phyloP scores from a whole-genome alignment of 2,113 vertebrate species.

The Odocoileus virginianus region DNA sequence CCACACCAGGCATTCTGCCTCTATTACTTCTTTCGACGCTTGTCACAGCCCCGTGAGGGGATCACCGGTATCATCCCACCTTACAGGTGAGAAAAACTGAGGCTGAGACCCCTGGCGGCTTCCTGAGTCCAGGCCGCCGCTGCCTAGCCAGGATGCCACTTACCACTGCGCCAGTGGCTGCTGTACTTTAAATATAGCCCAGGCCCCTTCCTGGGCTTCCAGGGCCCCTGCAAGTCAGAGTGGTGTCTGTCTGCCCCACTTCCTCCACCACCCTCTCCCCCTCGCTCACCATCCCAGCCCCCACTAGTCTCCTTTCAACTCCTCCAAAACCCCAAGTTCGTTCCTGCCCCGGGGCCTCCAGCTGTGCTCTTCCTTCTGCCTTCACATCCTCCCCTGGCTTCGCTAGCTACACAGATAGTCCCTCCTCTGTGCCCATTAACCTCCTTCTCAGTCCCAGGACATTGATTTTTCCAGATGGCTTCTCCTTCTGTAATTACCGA shows the following conservation, averaged over 20 bases:
- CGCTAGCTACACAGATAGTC: no score
- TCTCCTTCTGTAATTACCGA: background rate
- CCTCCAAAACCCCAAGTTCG: background rate
- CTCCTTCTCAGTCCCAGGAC: background rate
- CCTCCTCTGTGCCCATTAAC: background rate
- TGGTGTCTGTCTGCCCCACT: background rate
- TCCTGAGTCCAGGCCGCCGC: accelerated
- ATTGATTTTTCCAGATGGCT: background rate
- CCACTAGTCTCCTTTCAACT: background rate
- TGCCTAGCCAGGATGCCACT: background rate
- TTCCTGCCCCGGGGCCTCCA: background rate
- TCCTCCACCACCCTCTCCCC: background rate
- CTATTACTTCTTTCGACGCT: background rate
- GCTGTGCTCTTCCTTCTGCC: background rate
- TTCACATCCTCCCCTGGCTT: background rate
- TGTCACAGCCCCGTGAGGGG: background rate
- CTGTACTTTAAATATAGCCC: background rate
- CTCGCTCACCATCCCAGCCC: background rate
- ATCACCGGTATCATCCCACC: background rate
- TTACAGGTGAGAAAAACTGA: background rate
- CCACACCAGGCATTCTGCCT: background rate
- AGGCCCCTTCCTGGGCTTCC: background rate
- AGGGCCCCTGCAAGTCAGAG: background rate
- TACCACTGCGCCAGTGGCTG: accelerated
- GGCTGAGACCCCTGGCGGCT: background rate